These are phyloP conservation scores for Bombus confusus DNA, from an alignment of 1,140 invertebrate species.

Conservation along the genomic window DNA sequence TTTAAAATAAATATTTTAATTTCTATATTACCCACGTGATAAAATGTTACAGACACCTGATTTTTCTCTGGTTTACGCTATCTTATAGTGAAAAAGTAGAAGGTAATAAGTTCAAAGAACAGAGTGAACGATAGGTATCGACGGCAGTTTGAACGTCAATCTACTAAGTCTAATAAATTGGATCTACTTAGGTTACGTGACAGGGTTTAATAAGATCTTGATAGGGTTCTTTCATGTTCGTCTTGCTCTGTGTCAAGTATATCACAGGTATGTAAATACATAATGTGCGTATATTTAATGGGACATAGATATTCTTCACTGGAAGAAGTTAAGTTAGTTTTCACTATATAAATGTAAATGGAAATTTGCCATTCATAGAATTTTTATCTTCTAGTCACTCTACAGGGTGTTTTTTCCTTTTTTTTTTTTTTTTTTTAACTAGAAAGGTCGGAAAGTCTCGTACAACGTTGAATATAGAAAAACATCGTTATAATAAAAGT, in stretches of 20 bases:
- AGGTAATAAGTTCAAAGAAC: background rate
- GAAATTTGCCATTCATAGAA: background rate
- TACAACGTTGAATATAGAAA: background rate
- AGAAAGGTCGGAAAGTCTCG: background rate
- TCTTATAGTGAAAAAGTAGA: background rate
- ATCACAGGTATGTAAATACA: too few species aligned
- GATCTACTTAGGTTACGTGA: background rate
- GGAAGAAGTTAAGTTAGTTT: background rate
- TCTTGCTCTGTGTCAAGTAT: background rate
- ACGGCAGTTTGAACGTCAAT: background rate
- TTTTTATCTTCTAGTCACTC: background rate
- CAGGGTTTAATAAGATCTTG: background rate
- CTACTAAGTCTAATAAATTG: background rate
- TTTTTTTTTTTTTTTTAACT: background rate
- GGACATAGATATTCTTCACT: too few species aligned
- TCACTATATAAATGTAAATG: background rate
- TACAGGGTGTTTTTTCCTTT: too few species aligned
- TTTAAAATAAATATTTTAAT: too few species aligned
- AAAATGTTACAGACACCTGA: too few species aligned
- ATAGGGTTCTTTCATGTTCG: background rate
- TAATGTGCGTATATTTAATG: too few species aligned
- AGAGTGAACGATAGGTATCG: background rate
- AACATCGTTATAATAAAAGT: background rate
- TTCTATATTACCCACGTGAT: too few species aligned
- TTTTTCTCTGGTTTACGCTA: too few species aligned